phyloP scores from a whole-genome alignment of 2,888 invertebrate genomes.

The Ephialtes manifestator region DNA sequence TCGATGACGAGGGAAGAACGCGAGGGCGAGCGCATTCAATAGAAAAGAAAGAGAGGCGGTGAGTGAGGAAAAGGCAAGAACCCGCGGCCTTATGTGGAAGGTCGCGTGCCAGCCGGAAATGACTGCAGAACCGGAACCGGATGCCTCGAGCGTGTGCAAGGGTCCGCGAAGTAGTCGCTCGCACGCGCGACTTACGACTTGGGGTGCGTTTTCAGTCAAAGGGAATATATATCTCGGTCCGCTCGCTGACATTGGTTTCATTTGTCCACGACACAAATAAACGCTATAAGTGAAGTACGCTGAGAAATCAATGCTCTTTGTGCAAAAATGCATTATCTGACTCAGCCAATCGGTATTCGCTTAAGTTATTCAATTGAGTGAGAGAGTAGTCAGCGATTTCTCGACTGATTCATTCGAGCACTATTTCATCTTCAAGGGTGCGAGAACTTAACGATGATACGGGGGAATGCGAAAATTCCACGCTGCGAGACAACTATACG shows the following conservation, averaged over 20 bases:
- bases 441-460: neutral
- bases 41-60: slow-evolving; percentile 10
- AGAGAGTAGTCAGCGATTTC: slow-evolving; percentile 23
- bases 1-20: slow-evolving; percentile 48
- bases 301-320: slow-evolving; percentile 34
- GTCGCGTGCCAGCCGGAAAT: slow-evolving; percentile 76
- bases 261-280: slow-evolving; percentile 21
- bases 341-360: slow-evolving; percentile 52
- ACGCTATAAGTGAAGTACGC: neutral
- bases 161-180: slow-evolving; percentile 23
- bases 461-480: slow-evolving; percentile 8
- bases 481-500: neutral
- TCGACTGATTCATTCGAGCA: slow-evolving; percentile 51
- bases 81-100: slow-evolving; percentile 55
- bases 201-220: slow-evolving; percentile 44
- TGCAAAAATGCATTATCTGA: slow-evolving; percentile 30
- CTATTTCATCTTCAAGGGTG: slow-evolving; percentile 54
- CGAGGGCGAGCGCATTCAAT: slow-evolving; percentile 44
- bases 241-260: neutral
- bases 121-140: slow-evolving; percentile 74
- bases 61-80: slow-evolving; percentile 18
- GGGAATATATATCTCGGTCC: neutral
- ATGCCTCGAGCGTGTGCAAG: slow-evolving; percentile 54
- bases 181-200: slow-evolving; percentile 56
- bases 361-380: slow-evolving; percentile 31